phyloP scores from a whole-genome alignment of 2,888 invertebrate genomes.

The Frankliniella intonsa region DNA sequence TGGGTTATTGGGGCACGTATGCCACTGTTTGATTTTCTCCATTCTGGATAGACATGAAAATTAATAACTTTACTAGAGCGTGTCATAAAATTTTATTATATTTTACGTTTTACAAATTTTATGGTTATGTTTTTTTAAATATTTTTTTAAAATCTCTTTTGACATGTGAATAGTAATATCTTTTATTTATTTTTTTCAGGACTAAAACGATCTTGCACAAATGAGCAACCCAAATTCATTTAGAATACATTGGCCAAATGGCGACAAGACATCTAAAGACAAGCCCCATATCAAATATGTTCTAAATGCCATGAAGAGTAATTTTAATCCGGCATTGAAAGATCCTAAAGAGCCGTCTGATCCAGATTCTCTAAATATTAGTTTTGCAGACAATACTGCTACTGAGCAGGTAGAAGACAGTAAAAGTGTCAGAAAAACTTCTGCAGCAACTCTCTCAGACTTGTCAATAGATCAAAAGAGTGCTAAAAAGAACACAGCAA shows the following conservation, averaged over 20 bases:
- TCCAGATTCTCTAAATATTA: neutral
- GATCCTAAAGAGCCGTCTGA: neutral
- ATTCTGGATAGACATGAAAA: neutral
- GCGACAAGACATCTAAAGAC: neutral
- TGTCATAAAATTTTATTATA: neutral
- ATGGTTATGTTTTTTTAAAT: neutral
- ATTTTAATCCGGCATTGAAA: slow-evolving; percentile 1
- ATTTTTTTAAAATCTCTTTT: neutral
- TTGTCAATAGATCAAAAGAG: neutral
- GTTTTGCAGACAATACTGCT: neutral
- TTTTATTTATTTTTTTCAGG: neutral
- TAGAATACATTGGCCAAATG: neutral
- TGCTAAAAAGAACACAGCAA: neutral
- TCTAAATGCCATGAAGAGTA: neutral
- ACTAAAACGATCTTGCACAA: neutral
- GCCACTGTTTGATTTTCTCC: neutral
- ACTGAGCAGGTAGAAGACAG: neutral
- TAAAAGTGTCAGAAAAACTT: neutral
- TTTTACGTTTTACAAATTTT: neutral
- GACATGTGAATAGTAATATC: neutral
- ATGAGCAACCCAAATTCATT: slow-evolving; percentile 9
- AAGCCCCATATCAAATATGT: slow-evolving; percentile 7
- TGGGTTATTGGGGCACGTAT: neutral
- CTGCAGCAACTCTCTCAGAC: neutral
- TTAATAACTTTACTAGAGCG: neutral